phyloP scores from a whole-genome alignment of 2,888 invertebrate species.

The Plagodis dolabraria region DNA sequence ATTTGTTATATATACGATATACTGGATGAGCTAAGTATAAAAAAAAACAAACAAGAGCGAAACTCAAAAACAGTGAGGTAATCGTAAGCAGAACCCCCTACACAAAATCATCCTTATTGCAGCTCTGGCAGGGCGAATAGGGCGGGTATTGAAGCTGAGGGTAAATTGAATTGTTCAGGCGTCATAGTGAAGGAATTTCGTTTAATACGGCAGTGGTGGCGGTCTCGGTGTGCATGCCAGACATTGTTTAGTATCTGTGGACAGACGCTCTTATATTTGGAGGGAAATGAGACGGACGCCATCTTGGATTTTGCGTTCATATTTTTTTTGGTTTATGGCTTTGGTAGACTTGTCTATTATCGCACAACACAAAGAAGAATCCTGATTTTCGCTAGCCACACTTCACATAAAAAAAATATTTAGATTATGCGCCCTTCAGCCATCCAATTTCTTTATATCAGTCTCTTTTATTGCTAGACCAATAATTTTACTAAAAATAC shows the following conservation, averaged over 20 bases:
- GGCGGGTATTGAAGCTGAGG: conserved; percentile 27
- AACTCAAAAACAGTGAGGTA: too few species aligned
- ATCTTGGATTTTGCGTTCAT: conserved; percentile 29
- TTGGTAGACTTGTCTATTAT: too few species aligned
- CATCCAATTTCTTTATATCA: too few species aligned
- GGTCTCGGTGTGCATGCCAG: conserved; percentile 33
- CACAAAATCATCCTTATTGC: conserved; percentile 1
- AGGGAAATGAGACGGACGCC: conserved; percentile 34
- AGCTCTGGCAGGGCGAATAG: conserved; percentile 9
- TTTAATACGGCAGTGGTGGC: conserved; percentile 31
- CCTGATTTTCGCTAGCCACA: too few species aligned
- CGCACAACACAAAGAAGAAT: too few species aligned
- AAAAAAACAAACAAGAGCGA: too few species aligned
- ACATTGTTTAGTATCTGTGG: conserved; percentile 30
- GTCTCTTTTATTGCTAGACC: too few species aligned
- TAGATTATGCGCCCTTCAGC: too few species aligned
- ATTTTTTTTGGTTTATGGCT: background rate
- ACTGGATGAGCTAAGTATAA: too few species aligned
- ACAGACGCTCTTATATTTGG: conserved; percentile 30
- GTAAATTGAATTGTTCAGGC: conserved; percentile 41
- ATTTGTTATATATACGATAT: too few species aligned
- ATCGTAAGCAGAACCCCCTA: background rate
- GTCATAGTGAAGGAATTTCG: conserved; percentile 36
- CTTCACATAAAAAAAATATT: too few species aligned
- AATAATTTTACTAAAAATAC: too few species aligned